Evolutionary conservation across 2,113 vertebrate genomes (phyloP).

Genomic region (Empidonax traillii): DNA sequence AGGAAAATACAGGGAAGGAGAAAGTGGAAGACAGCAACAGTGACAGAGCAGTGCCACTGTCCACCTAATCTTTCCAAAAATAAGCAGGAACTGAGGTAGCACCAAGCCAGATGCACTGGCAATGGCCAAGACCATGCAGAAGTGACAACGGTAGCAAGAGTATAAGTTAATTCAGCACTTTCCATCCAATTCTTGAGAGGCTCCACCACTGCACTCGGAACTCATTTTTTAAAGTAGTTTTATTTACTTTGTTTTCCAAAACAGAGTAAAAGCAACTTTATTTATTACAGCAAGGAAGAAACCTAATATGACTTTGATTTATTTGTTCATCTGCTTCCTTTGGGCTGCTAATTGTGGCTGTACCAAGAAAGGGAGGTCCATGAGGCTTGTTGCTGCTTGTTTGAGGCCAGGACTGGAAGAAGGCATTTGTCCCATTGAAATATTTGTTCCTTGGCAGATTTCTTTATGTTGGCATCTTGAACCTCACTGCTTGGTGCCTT

Average conservation of each 20-base stretch:
- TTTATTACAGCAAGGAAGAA: not conserved
- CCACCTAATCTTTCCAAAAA: not conserved
- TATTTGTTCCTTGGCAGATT: not conserved
- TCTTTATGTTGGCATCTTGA: not conserved
- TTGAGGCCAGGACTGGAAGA: not conserved
- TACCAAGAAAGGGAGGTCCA: not conserved
- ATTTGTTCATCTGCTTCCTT: not conserved
- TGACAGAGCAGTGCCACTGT: not conserved
- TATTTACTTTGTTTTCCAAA: not conserved
- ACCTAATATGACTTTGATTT: not conserved
- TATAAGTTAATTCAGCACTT: not conserved
- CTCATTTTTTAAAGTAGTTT: not conserved
- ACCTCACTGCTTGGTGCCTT: not conserved
- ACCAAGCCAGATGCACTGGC: not conserved
- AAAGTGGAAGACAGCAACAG: not conserved
- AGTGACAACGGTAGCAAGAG: not conserved
- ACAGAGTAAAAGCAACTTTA: not conserved
- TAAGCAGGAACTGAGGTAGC: not conserved
- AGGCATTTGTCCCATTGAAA: not conserved
- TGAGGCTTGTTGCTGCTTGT: not conserved
- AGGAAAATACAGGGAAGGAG: not conserved
- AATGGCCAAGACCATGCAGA: not conserved
- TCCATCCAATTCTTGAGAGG: not conserved
- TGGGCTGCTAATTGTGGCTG: not conserved
- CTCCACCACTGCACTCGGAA: not conserved